These are phyloP conservation scores for Chelmon rostratus DNA, from an alignment of 2,797 vertebrate species.

Conservation along the genomic window DNA sequence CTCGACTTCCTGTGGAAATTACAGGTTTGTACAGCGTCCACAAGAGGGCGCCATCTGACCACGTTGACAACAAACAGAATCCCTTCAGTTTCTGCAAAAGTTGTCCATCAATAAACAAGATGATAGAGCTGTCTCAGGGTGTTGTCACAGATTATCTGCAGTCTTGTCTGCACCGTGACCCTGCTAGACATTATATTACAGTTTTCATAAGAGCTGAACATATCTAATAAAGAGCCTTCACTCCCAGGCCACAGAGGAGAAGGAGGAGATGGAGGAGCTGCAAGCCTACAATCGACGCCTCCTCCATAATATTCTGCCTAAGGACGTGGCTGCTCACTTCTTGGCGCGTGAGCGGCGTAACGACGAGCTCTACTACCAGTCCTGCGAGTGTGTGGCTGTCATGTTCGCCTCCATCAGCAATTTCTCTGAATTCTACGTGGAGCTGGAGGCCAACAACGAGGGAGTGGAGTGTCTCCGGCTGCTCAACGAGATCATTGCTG, in stretches of 20 bases:
- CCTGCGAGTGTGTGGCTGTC: conserved; percentile 95
- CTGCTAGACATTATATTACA: not conserved
- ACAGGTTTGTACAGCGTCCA: conserved; percentile 86
- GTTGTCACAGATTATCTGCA: not conserved
- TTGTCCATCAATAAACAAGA: not conserved
- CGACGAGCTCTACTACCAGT: conserved; percentile 97
- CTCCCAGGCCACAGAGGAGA: conserved; percentile 93
- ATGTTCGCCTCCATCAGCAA: conserved; percentile 99
- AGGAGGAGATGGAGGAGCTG: conserved; percentile 98
- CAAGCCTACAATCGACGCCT: conserved; percentile 96
- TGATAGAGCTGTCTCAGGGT: not conserved
- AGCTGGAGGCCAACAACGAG: conserved; percentile 97
- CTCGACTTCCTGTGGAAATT: conserved; percentile 98
- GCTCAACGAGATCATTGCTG: conserved; percentile 97
- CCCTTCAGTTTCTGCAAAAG: not conserved
- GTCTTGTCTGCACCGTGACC: not conserved
- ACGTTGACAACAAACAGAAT: not conserved
- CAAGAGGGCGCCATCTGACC: conserved; percentile 37
- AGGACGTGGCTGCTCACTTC: conserved; percentile 95
- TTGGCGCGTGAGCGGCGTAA: conserved; percentile 93
- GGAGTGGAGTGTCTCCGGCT: conserved; percentile 95
- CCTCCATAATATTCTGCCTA: conserved; percentile 96
- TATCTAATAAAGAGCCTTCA: conserved; percentile 28
- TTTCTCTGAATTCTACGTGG: conserved; percentile 97
- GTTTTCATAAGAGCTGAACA: not conserved